Percentiles rank a stretch among this genome's conserved stretches.
These are phyloP conservation scores for Leptinotarsa texana DNA, from an alignment of 1,140 invertebrate species.

Conservation along the genomic window DNA sequence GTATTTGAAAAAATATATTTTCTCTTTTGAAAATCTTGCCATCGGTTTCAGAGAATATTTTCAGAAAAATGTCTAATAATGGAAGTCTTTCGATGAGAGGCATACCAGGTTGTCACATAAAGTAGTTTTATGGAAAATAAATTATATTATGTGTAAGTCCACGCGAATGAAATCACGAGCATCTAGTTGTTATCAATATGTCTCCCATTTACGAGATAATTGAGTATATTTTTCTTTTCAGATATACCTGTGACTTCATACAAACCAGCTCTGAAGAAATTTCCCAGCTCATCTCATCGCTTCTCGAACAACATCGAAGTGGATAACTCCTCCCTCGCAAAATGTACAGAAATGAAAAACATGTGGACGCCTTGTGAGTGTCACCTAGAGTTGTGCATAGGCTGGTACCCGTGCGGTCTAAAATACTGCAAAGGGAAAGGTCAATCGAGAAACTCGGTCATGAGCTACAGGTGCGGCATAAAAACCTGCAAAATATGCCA, in stretches of 20 bases:
- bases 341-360: slow-evolving; percentile 68
- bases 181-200: too few species aligned
- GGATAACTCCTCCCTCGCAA: slow-evolving; percentile 50
- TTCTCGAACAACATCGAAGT: slow-evolving; percentile 49
- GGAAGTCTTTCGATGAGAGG: too few species aligned
- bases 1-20: too few species aligned
- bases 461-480: slow-evolving; percentile 88
- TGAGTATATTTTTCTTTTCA: slow-evolving; percentile 49
- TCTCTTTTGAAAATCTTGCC: too few species aligned
- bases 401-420: slow-evolving; percentile 88
- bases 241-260: slow-evolving; percentile 64
- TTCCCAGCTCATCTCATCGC: slow-evolving; percentile 56
- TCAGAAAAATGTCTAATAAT: too few species aligned
- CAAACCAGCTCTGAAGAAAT: slow-evolving; percentile 60
- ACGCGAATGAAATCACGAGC: too few species aligned
- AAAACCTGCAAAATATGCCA: slow-evolving; percentile 91
- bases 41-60: too few species aligned
- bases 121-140: too few species aligned
- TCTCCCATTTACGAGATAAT: too few species aligned
- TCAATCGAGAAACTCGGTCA: slow-evolving; percentile 61
- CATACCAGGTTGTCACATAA: too few species aligned
- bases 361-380: slow-evolving; percentile 75
- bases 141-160: background rate
- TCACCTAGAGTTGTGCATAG: slow-evolving; percentile 81
- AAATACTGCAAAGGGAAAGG: slow-evolving; percentile 87